Evolutionary conservation across 2,113 vertebrate species (phyloP).

Genomic region (Strigops habroptila): DNA sequence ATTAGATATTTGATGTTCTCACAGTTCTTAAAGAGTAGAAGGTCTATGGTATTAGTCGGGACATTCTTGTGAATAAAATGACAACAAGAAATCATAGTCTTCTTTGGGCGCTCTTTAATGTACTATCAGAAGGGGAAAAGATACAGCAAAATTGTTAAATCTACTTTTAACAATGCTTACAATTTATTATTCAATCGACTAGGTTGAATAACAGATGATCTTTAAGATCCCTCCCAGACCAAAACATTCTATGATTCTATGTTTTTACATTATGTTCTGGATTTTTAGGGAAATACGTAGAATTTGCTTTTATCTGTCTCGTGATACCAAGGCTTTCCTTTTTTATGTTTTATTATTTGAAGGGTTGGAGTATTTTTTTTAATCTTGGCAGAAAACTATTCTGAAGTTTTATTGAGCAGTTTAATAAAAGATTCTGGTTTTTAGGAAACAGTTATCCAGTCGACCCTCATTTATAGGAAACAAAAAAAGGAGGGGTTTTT

Average conservation of each 20-base stretch:
- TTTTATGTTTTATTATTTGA: neutral
- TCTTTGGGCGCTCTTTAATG: neutral
- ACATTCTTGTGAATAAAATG: neutral
- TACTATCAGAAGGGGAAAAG: neutral
- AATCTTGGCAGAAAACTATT: neutral
- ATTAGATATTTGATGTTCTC: neutral
- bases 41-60: neutral
- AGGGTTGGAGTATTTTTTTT: neutral
- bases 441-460: neutral
- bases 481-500: accelerated
- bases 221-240: neutral
- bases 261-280: accelerated
- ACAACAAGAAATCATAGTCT: neutral
- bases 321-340: neutral
- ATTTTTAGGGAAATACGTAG: neutral
- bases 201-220: neutral
- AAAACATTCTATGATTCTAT: neutral
- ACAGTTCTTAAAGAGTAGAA: neutral
- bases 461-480: neutral
- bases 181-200: neutral
- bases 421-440: neutral
- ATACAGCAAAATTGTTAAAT: neutral
- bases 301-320: neutral
- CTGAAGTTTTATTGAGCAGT: neutral
- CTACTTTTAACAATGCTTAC: neutral